Conservation (phyloP, 2,797 vertebrate genomes). For the Kryptopterus vitreolus region DNA sequence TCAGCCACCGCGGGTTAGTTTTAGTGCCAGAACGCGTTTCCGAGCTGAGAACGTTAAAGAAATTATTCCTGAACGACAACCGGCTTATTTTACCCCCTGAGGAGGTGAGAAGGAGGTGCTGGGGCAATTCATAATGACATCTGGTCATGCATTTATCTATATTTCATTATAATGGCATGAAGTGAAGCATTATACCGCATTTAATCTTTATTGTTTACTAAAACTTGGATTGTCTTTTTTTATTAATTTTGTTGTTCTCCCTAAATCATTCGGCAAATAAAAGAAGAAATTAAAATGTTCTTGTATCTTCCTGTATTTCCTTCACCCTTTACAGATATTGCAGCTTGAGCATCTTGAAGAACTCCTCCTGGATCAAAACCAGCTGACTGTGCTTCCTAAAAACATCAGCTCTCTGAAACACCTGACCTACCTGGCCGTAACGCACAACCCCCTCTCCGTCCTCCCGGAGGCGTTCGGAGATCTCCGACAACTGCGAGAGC, state of each 20-base stretch:
- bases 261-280: not conserved
- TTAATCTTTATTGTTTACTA: not conserved
- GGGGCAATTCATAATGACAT: not conserved
- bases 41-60: slow-evolving; percentile 41
- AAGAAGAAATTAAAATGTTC: not conserved
- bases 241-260: not conserved
- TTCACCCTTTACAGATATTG: slow-evolving; percentile 39
- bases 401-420: slow-evolving; percentile 44
- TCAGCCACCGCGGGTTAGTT: slow-evolving; percentile 49
- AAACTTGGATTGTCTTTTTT: not conserved
- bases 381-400: slow-evolving; percentile 51
- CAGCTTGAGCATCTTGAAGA: slow-evolving; percentile 51
- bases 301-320: not conserved
- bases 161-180: not conserved
- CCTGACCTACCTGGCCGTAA: slow-evolving; percentile 51
- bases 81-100: slow-evolving; percentile 49
- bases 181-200: not conserved
- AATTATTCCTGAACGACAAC: slow-evolving; percentile 52
- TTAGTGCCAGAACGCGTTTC: slow-evolving; percentile 42
- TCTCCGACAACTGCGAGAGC: slow-evolving; percentile 46
- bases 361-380: slow-evolving; percentile 52
- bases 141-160: not conserved
- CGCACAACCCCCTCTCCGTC: slow-evolving; percentile 47
- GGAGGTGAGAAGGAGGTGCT: slow-evolving; percentile 30
- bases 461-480: slow-evolving; percentile 51